phyloP scores from a whole-genome alignment of 2,113 vertebrate genomes.

The Platichthys stellatus region DNA sequence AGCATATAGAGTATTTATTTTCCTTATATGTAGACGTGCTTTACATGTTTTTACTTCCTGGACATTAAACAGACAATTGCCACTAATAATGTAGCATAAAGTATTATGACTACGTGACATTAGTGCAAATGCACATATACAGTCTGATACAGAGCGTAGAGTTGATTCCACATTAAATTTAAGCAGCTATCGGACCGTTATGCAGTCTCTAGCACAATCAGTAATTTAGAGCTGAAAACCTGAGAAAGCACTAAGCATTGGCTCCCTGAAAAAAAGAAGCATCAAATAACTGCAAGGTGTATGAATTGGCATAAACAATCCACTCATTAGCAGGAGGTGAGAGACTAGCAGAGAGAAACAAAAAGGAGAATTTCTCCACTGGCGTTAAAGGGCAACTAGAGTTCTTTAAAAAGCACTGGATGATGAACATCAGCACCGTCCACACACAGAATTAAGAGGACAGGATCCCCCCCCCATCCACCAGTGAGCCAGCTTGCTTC shows the following conservation, averaged over 20 bases:
- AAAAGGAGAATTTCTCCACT: neutral
- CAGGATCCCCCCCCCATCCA: neutral
- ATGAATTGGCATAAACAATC: conserved; percentile 1
- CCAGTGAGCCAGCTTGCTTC: conserved; percentile 27
- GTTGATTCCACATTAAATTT: conserved; percentile 1
- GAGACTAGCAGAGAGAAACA: conserved; percentile 3
- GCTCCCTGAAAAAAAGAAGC: neutral
- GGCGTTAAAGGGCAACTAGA: conserved; percentile 15
- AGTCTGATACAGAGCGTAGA: neutral
- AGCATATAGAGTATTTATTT: conserved; percentile 42
- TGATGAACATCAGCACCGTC: conserved; percentile 19
- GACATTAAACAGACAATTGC: conserved; percentile 41
- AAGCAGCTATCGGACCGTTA: neutral
- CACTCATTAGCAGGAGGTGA: conserved; percentile 60
- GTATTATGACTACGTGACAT: conserved; percentile 36
- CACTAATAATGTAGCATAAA: neutral
- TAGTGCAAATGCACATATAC: neutral
- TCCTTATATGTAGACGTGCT: neutral
- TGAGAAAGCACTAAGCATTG: neutral
- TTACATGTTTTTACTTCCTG: conserved; percentile 39
- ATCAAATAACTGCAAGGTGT: neutral
- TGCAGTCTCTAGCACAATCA: neutral
- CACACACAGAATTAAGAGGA: conserved; percentile 26
- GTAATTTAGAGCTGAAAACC: neutral
- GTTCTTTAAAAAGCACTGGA: neutral